Base-by-base conservation (phyloP, 2,113 vertebrate genomes). In the Pterocles gutturalis region DNA sequence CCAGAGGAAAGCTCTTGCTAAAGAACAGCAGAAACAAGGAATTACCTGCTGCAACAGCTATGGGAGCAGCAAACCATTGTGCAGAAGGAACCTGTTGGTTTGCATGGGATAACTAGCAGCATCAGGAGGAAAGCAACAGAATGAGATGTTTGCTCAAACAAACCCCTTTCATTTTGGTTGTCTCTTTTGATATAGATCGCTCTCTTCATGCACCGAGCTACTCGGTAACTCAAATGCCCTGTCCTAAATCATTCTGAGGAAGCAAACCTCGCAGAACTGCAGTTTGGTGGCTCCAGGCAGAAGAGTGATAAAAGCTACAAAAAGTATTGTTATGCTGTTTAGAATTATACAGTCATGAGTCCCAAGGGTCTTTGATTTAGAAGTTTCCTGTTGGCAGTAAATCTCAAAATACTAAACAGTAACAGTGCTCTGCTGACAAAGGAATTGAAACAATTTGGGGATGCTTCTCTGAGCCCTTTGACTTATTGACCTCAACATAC, bases 401-500 rank as follows among this genome's bases (percentile, higher is more conserved):
- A 95, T 95, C 76, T 93, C 82, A 82, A 75, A 89, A 69, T 31
- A 64, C 64, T 79, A 49, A 96, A 93, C 33, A 91, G 75, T 33
- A 49, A 70, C 70, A 87, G 57, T 4, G 2, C 16, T 91, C 26
- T 90, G 81, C 61, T 96, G 89, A 85, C 93, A 93, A 10, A 87
- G 61, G 91, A 93, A 92, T 89, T 89, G 91, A 93, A 97, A 90
- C 62, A 80, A 93, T 85, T 93, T 88, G 58, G 83, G 36, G 36
- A 87, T 58, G 73, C 58, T 94, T 95, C 85, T 91, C 65, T 46
- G 55, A 95, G 73, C 51, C 38, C 64, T 90, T 89, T 94, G 80
- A 89, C 93, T 87, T 95, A n/a, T 46, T 97, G 95, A 96, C 91
- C 89, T 93, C 77, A 55, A 26, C 83, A 89, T 83, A 78, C n/a